Conservation (phyloP, 2,888 invertebrate species). For the Melikaiella ostensackeni region DNA sequence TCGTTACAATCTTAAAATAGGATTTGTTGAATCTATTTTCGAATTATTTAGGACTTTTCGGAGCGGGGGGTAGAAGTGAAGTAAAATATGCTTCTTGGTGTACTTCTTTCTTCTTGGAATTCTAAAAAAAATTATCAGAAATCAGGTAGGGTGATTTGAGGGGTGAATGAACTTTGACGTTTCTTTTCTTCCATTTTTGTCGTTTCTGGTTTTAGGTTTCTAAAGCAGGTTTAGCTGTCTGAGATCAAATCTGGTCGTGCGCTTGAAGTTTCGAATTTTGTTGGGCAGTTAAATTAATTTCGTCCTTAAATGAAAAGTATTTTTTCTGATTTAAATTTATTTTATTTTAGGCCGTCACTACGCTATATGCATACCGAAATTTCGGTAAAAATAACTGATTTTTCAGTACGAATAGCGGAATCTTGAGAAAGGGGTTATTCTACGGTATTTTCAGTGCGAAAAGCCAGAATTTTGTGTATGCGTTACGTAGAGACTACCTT, state of each 20-base stretch:
- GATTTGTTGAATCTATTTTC: neutral
- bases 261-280: neutral
- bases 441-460: no score
- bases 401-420: no score
- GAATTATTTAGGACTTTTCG: neutral
- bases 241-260: neutral
- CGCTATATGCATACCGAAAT: no score
- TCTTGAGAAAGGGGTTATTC: no score
- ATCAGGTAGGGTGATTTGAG: neutral
- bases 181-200: neutral
- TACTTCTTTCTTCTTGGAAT: neutral
- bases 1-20: neutral
- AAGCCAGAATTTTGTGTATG: no score
- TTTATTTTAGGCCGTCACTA: no score
- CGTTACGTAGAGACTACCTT: no score
- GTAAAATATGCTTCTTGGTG: neutral
- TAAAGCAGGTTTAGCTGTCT: neutral
- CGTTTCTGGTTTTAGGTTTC: neutral
- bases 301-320: neutral
- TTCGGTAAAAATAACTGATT: no score
- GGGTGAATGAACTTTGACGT: constrained; percentile 21
- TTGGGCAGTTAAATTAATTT: neutral
- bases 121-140: neutral
- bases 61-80: neutral
- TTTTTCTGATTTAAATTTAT: neutral